phyloP scores from a whole-genome alignment of 2,113 vertebrate species.

The Drymodes brunneopygia region DNA sequence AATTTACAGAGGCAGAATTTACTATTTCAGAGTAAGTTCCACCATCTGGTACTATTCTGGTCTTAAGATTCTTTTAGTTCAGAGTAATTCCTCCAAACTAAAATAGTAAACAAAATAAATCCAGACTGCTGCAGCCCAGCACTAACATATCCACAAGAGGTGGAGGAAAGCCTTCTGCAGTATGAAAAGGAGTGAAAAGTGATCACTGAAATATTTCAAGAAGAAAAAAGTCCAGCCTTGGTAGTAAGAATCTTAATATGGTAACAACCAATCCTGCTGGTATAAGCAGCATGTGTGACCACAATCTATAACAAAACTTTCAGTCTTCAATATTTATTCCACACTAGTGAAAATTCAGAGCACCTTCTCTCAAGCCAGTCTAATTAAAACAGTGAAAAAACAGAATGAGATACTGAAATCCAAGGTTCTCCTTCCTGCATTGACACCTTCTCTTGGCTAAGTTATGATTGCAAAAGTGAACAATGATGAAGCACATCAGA shows the following conservation, averaged over 20 bases:
- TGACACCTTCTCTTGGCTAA: neutral
- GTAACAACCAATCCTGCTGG: neutral
- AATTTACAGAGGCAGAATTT: neutral
- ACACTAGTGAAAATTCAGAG: neutral
- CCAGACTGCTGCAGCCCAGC: neutral
- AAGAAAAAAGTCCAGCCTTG: neutral
- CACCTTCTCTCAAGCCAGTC: neutral
- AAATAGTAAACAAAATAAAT: neutral
- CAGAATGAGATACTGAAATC: neutral
- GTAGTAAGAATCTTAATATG: neutral
- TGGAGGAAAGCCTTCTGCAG: neutral
- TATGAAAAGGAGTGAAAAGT: neutral
- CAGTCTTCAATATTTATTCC: neutral
- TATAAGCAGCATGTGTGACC: neutral
- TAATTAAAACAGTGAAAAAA: neutral
- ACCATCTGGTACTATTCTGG: neutral
- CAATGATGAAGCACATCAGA: neutral
- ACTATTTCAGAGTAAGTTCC: neutral
- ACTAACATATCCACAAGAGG: neutral
- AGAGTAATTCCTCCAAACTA: neutral
- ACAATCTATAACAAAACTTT: neutral
- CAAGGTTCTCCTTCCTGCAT: neutral
- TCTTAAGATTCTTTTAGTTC: neutral
- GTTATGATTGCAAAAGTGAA: neutral
- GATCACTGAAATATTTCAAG: neutral